These are phyloP conservation scores for Chunga burmeisteri DNA, from an alignment of 2,113 vertebrate species.

Conservation along the genomic window DNA sequence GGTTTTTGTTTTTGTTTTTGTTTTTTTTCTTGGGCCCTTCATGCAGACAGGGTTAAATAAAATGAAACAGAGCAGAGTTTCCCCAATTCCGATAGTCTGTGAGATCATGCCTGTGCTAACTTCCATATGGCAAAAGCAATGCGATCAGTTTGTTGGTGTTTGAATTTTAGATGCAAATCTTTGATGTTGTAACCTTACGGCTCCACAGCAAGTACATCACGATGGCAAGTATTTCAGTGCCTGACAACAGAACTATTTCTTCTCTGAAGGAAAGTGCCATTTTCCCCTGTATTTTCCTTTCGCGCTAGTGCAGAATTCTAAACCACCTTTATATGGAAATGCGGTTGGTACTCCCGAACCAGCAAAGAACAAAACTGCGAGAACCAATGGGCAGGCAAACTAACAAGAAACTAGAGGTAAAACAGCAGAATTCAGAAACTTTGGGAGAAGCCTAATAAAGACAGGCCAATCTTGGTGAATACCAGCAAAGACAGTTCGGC, in stretches of 20 bases:
- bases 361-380: constrained; percentile 26
- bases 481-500: constrained; percentile 76
- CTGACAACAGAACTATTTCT: background rate
- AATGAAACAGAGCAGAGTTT: rapidly evolving
- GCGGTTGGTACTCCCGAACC: background rate
- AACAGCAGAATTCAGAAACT: constrained; percentile 56
- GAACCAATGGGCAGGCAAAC: constrained; percentile 30
- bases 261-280: background rate
- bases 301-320: constrained; percentile 14
- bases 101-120: background rate
- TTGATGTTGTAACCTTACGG: background rate
- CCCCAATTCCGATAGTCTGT: rapidly evolving
- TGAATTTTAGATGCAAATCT: background rate
- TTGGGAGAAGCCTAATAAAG: constrained; percentile 69
- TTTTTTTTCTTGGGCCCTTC: background rate
- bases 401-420: constrained; percentile 36
- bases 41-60: background rate
- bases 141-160: rapidly evolving
- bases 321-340: background rate
- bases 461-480: constrained; percentile 67
- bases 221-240: background rate
- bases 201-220: background rate
- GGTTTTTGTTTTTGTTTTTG: background rate
- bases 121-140: background rate
- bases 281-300: background rate